Base-by-base conservation (phyloP, 2,797 vertebrate species). In the Austrolebias charrua region DNA sequence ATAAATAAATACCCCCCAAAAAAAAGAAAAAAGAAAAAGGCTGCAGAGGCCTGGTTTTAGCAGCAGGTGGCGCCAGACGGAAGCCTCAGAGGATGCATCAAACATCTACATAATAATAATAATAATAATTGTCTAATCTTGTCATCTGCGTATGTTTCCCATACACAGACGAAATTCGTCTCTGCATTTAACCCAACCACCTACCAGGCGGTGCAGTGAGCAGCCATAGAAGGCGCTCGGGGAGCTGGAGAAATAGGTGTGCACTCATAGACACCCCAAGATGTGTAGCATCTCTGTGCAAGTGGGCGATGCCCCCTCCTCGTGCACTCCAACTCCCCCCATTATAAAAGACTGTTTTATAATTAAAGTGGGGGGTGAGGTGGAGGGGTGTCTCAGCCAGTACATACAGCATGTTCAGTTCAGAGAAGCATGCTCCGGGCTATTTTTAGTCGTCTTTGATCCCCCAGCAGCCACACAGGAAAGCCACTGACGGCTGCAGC, bases 361-460 rank as follows among this genome's bases (percentile, higher is more conserved):
- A 89, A 89, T 90, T 89, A 89, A 87, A 86, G 10, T 11, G 38
- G 38, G 38, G 38, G 11, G 35, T 9, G 10, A 10, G 10, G 11
- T 10, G n/a, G n/a, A n/a, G 31, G 38, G 2, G 76, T 71, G 88
- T 89, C 78, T 76, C 75, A 84, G 77, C 72, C 66, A 60, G 84
- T 73, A 76, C 83, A 79, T 84, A 83, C 85, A 84, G 84, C 79
- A 64, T 84, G 86, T 87, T 90, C 83, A 73, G 79, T 81, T 82
- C 79, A 83, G 75, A 80, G 81, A 83, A 84, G 68, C 79, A 82
- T 66, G 79, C 87, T 86, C 69, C 24, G 74, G 76, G 87, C 82
- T 91, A 91, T 90, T 90, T 91, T 85, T 92, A 88, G 86, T 81
- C 75, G 19, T 78, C 83, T 89, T 88, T 89, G 80, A 89, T 87